Conservation (phyloP, 2,888 invertebrate genomes). For the Callosobruchus maculatus region DNA sequence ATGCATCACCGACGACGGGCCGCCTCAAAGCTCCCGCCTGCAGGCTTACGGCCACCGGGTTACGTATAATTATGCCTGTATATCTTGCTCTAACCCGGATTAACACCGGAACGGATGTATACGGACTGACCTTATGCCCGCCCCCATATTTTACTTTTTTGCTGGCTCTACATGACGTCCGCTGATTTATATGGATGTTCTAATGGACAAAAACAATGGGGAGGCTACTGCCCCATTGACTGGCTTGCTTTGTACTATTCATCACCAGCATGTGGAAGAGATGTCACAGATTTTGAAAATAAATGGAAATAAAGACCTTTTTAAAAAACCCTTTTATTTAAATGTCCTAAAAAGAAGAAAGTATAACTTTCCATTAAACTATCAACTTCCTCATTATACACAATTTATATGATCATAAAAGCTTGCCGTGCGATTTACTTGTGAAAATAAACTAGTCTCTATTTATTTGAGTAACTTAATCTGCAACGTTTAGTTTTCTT, state of each 20-base stretch:
- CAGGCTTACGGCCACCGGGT: slow-evolving; percentile 41
- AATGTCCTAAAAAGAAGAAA: no score
- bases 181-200: background rate
- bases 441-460: no score
- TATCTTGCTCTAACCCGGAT: slow-evolving; percentile 45
- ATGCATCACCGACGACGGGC: slow-evolving; percentile 35
- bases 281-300: no score
- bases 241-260: background rate
- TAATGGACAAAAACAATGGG: slow-evolving; percentile 4
- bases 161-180: background rate
- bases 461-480: no score
- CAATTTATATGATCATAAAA: no score
- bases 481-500: no score
- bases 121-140: slow-evolving; percentile 16
- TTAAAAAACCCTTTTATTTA: no score
- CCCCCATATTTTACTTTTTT: background rate
- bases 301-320: no score
- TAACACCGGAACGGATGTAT: slow-evolving; percentile 35
- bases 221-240: slow-evolving; percentile 7
- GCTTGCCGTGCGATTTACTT: no score
- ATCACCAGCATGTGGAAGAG: no score
- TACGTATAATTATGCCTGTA: slow-evolving; percentile 43
- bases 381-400: no score
- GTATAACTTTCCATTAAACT: no score
- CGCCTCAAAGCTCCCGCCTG: slow-evolving; percentile 30